A percentile compares a stretch with the other conserved stretches of the same genome.
These are phyloP conservation scores for Siniperca undulata DNA, from an alignment of 2,797 vertebrate species.

Conservation along the genomic window DNA sequence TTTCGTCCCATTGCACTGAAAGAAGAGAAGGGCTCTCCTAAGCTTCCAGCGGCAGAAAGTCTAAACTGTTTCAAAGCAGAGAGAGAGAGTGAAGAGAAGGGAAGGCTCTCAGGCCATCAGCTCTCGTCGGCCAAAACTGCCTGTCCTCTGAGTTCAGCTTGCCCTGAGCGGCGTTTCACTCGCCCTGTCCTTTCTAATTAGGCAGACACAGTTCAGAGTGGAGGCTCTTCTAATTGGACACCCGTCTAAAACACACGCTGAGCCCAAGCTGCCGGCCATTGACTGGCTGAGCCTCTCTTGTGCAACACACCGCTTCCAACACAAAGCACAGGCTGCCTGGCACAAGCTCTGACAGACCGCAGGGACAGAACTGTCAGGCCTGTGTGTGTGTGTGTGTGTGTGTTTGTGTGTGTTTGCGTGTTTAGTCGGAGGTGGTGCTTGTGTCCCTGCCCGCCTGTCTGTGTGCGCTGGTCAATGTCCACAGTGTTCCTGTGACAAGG, in stretches of 20 bases:
- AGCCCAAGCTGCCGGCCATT: slow-evolving; percentile 76
- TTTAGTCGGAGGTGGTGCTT: slow-evolving; percentile 68
- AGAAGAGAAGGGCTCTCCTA: slow-evolving; percentile 45
- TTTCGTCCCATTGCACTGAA: slow-evolving; percentile 65
- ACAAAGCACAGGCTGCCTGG: slow-evolving; percentile 74
- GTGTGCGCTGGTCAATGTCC: slow-evolving; percentile 69
- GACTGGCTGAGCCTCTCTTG: slow-evolving; percentile 65
- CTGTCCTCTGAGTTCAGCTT: slow-evolving; percentile 52
- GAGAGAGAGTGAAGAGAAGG: neutral
- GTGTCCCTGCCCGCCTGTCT: slow-evolving; percentile 65
- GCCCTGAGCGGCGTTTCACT: slow-evolving; percentile 62
- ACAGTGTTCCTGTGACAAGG: slow-evolving; percentile 79
- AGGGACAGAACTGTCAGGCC: slow-evolving; percentile 70
- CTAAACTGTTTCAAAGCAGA: slow-evolving; percentile 54
- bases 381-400: slow-evolving; percentile 58
- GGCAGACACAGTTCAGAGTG: slow-evolving; percentile 73
- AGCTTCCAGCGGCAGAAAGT: slow-evolving; percentile 55
- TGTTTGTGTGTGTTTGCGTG: slow-evolving; percentile 63
- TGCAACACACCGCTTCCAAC: slow-evolving; percentile 63
- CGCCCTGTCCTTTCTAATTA: slow-evolving; percentile 77
- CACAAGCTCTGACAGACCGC: slow-evolving; percentile 70
- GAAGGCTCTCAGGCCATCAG: slow-evolving; percentile 24
- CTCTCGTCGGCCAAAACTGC: slow-evolving; percentile 28
- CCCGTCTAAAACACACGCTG: slow-evolving; percentile 75
- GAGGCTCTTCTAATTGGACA: slow-evolving; percentile 81